Percentiles rank a stretch among this genome's conserved stretches.
These are phyloP conservation scores for Pholis gunnellus DNA, from an alignment of 2,113 vertebrate species.

Conservation along the genomic window DNA sequence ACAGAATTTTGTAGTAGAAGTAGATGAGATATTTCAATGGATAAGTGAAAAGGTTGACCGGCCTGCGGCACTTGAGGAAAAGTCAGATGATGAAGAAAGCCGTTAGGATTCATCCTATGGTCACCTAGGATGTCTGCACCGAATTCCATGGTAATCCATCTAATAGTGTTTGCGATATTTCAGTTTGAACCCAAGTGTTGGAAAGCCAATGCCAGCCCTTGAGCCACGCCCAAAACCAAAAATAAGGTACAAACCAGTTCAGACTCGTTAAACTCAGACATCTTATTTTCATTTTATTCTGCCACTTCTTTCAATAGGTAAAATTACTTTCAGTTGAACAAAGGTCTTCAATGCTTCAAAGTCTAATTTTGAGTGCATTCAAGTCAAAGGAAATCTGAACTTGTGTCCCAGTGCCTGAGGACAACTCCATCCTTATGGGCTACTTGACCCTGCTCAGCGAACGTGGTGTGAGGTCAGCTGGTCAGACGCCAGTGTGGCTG, in stretches of 20 bases:
- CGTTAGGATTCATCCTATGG: not conserved
- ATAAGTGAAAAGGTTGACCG: not conserved
- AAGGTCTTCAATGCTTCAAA: not conserved
- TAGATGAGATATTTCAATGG: not conserved
- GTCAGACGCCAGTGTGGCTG: constrained; percentile 69
- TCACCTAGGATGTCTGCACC: not conserved
- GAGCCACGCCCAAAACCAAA: no score
- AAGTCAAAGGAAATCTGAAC: constrained; percentile 44
- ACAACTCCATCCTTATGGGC: constrained; percentile 47
- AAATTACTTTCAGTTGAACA: not conserved
- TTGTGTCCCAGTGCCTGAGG: constrained; percentile 48
- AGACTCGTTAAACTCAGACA: not conserved
- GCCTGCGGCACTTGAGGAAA: not conserved
- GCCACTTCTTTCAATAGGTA: not conserved
- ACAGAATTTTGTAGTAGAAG: not conserved
- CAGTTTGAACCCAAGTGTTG: not conserved
- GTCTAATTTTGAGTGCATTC: not conserved
- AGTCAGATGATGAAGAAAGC: not conserved
- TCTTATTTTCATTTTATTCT: not conserved
- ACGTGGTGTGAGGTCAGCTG: constrained; percentile 56
- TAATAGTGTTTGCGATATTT: not conserved
- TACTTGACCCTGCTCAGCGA: constrained; percentile 61
- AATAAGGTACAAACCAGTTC: not conserved
- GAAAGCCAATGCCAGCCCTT: not conserved
- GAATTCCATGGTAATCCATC: not conserved